These are phyloP conservation scores for Tachuris rubrigastra DNA, from an alignment of 2,113 vertebrate species.

Conservation along the genomic window DNA sequence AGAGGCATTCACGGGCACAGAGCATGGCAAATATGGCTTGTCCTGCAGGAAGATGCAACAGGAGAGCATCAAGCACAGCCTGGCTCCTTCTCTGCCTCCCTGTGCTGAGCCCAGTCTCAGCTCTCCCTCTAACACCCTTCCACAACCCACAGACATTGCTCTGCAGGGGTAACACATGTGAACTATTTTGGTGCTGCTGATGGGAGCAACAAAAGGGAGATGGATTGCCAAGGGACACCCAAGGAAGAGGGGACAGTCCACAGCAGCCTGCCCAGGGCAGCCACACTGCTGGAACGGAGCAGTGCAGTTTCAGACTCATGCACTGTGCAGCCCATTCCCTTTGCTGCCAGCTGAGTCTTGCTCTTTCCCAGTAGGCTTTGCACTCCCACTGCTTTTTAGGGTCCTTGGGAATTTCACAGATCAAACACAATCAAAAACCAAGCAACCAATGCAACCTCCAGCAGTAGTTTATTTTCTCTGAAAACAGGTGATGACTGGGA, in stretches of 20 bases:
- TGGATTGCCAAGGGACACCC: neutral
- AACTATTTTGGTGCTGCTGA: neutral
- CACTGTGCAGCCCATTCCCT: neutral
- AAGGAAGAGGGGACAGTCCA: fast-evolving
- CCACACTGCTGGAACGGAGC: neutral
- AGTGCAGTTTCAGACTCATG: neutral
- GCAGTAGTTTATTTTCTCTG: neutral
- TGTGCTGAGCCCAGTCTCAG: neutral
- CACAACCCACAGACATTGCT: neutral
- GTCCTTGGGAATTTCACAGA: neutral
- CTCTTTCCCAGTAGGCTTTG: neutral
- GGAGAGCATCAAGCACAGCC: neutral
- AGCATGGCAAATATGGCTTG: neutral
- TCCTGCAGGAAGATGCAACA: neutral
- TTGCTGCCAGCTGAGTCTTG: neutral
- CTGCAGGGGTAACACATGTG: neutral
- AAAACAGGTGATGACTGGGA: neutral
- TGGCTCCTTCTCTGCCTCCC: neutral
- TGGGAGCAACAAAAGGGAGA: neutral
- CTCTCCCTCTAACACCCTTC: neutral
- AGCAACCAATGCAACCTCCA: neutral
- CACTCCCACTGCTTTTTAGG: neutral
- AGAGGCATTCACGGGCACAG: no score
- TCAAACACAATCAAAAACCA: neutral
- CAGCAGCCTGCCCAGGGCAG: neutral